A percentile compares a stretch with the other conserved stretches of the same genome.
phyloP scores from a whole-genome alignment of 2,888 invertebrate species.

The Drosophila borborema region DNA sequence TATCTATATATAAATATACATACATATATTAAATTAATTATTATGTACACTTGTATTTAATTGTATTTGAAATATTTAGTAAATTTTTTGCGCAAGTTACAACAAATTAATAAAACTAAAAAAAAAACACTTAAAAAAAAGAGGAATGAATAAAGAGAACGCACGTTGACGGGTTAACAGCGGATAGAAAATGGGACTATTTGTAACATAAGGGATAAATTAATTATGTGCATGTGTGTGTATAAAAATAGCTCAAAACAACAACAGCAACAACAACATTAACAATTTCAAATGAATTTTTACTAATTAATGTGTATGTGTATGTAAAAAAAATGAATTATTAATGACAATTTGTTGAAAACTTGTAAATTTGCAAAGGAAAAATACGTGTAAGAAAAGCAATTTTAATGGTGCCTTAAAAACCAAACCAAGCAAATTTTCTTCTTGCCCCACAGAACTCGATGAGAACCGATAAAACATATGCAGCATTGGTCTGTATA shows the following conservation, averaged over 20 bases:
- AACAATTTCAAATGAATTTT: conserved; percentile 69
- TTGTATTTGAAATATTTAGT: conserved; percentile 82
- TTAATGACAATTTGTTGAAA: conserved; percentile 66
- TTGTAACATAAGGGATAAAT: conserved; percentile 66
- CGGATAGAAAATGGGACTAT: conserved; percentile 71
- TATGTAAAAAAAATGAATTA: conserved; percentile 59
- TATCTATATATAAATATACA: conserved; percentile 68
- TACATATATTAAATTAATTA: conserved; percentile 75
- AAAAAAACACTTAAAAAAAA: conserved; percentile 28
- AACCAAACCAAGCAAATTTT: conserved; percentile 83
- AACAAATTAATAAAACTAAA: conserved; percentile 49
- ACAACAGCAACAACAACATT: conserved; percentile 8
- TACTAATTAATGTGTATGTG: conserved; percentile 64
- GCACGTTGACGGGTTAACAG: conserved; percentile 56
- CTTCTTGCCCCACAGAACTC: conserved; percentile 73
- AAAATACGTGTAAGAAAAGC: conserved; percentile 85
- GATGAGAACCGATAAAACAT: conserved; percentile 25
- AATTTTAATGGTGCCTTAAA: conserved; percentile 85
- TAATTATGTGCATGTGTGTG: conserved; percentile 61
- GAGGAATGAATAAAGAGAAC: conserved; percentile 2
- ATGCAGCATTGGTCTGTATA: conserved; percentile 3
- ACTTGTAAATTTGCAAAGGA: conserved; percentile 84
- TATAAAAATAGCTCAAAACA: conserved; percentile 69
- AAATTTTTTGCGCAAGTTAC: conserved; percentile 81
- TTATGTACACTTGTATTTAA: conserved; percentile 82